Percentiles rank a stretch among this genome's conserved stretches.
Conservation (phyloP, 2,888 invertebrate genomes). For the Oligia latruncula region DNA sequence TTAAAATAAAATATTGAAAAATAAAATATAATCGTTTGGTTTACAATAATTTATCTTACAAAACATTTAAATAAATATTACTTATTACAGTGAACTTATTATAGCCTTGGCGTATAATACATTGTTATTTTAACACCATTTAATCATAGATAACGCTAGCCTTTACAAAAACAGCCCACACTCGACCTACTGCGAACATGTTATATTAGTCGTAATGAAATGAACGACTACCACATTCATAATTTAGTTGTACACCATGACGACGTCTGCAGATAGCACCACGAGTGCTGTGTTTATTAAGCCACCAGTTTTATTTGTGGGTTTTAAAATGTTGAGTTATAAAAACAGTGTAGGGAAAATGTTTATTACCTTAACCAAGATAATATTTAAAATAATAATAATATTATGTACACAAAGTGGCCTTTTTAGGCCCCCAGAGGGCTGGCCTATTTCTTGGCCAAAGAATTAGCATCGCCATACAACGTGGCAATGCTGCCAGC, state of each 20-base stretch:
- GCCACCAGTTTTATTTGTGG: constrained; percentile 22
- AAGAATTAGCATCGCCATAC: no score
- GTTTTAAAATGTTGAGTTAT: not conserved
- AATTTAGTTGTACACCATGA: constrained; percentile 35
- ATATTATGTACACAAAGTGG: no score
- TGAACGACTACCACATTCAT: constrained; percentile 43
- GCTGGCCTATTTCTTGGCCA: no score
- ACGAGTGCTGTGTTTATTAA: constrained; percentile 1
- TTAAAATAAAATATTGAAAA: no score
- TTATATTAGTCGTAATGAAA: constrained; percentile 45
- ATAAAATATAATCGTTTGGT: no score
- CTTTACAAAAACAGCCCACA: constrained; percentile 40
- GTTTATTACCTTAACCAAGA: no score
- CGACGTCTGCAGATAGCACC: not conserved
- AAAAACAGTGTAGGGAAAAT: not conserved
- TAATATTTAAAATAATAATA: no score
- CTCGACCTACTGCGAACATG: constrained; percentile 5
- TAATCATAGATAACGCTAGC: constrained; percentile 19
- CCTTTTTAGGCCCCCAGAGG: no score
- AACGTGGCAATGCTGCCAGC: no score
- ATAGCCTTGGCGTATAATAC: not conserved
- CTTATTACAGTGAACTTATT: not conserved
- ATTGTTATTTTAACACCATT: constrained; percentile 1
- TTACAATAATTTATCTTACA: no score
- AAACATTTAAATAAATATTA: no score